Evolutionary conservation across 2,113 vertebrate species (phyloP).

Genomic region (Indicator maculatus): DNA sequence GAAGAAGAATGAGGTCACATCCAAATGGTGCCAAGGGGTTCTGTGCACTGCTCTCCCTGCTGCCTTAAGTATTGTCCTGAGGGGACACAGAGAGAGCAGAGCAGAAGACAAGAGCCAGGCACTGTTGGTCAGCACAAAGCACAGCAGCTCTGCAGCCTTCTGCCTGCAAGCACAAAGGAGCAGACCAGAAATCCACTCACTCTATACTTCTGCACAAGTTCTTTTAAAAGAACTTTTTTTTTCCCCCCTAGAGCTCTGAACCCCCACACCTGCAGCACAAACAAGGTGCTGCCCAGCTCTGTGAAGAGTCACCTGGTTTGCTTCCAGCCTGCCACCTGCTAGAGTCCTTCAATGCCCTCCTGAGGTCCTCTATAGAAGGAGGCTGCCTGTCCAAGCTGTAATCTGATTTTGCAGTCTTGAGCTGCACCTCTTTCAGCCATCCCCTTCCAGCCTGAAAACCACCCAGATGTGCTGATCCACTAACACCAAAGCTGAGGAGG

Average conservation of each 20-base stretch:
- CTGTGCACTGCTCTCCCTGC: background rate
- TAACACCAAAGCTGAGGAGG: background rate
- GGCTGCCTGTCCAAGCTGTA: background rate
- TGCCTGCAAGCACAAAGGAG: background rate
- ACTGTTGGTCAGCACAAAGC: background rate
- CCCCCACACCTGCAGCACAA: background rate
- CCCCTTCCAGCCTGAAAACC: background rate
- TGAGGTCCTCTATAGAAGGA: background rate
- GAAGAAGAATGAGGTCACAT: background rate
- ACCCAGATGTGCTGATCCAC: background rate
- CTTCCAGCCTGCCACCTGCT: background rate
- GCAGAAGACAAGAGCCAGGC: background rate
- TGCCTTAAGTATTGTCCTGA: background rate
- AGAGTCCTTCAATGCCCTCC: background rate
- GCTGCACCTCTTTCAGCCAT: background rate
- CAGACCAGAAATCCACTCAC: background rate
- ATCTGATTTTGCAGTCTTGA: background rate
- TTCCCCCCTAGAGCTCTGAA: background rate
- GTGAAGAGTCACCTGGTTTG: background rate
- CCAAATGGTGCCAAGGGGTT: background rate
- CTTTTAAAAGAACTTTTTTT: background rate
- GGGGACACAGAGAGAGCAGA: fast-evolving
- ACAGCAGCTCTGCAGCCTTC: background rate
- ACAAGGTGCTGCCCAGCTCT: background rate
- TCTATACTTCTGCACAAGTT: background rate